Conservation (phyloP, 2,113 vertebrate genomes). For the Catharus bicknelli region DNA sequence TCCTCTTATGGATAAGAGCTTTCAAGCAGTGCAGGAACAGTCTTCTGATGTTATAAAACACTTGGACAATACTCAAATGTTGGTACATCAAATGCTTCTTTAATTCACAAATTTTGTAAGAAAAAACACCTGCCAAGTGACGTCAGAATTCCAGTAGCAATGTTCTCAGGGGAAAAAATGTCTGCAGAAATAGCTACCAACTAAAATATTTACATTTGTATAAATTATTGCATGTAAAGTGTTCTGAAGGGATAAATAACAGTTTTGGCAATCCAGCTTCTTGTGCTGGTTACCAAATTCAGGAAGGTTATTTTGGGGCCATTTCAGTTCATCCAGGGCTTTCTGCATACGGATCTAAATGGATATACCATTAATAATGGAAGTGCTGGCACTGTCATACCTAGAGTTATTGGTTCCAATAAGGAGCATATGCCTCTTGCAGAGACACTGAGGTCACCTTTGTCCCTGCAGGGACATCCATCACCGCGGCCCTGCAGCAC, state of each 20-base stretch:
- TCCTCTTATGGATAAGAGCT: neutral
- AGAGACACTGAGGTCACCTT: conserved; percentile 12
- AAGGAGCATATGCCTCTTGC: neutral
- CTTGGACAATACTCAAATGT: neutral
- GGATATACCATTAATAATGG: neutral
- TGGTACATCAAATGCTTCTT: neutral
- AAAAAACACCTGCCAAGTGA: conserved; percentile 4
- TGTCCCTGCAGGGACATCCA: neutral
- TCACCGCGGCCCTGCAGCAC: neutral
- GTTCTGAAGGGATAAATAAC: neutral
- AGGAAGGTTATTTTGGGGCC: neutral
- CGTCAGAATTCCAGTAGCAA: neutral
- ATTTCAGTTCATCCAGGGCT: neutral
- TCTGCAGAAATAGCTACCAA: neutral
- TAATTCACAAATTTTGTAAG: neutral
- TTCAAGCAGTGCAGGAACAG: neutral
- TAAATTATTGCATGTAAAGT: neutral
- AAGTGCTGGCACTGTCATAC: neutral
- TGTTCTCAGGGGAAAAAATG: neutral
- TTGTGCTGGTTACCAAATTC: neutral
- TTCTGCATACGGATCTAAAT: neutral
- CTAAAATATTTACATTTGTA: neutral
- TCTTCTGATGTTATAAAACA: neutral
- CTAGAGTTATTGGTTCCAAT: neutral
- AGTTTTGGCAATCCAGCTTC: neutral